Base-by-base conservation (phyloP, 2,113 vertebrate species). In the Syngnathoides biaculeatus region DNA sequence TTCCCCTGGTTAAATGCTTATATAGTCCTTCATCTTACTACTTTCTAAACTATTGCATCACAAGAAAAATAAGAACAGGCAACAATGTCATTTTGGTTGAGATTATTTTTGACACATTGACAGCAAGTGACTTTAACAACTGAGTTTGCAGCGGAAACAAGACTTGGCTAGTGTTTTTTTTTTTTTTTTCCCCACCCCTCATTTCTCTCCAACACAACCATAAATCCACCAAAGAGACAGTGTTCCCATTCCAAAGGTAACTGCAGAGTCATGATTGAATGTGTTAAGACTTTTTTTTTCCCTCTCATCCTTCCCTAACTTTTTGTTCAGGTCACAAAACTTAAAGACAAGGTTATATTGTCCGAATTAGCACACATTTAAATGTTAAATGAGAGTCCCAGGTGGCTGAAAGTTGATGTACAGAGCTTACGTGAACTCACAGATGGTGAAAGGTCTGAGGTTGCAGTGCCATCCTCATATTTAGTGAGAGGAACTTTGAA, bases 381-480 rank as follows among this genome's bases (percentile, higher is more conserved):
- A 88, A 90, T 90, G 85, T 88, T 69, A 91, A 90, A 90, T 91
- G 81, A 89, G 85, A 74, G 56, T 89, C 85, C 85, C 87, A 91
- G 88, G 88, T 88, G 88, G 79, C 79, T 74, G 57, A 68, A 63
- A 75, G 81, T 69, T 71, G 72, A 77, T 60, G 67, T 66, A 57
- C 50, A 15, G 78, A 70, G 57, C 65, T 64, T 63, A 55, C 58
- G 62, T 65, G 78, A 69, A 45, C 64, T 65, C 62, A 56, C 89
- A 91, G 88, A 91, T 90, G 88, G 89, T 68, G 69, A 61, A 40
- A 64, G 69, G 79, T 75, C 78, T 82, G 77, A 74, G 71, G 78
- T 89, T 88, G 85, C 80, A 81, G 64, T 17, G 52, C 59, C 42
- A 22, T 85, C 80, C 79, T 64, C 69, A 57, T 38, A 75, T 78